Evolutionary conservation across 2,888 invertebrate genomes (phyloP).

Genomic region (Eurytoma californica): DNA sequence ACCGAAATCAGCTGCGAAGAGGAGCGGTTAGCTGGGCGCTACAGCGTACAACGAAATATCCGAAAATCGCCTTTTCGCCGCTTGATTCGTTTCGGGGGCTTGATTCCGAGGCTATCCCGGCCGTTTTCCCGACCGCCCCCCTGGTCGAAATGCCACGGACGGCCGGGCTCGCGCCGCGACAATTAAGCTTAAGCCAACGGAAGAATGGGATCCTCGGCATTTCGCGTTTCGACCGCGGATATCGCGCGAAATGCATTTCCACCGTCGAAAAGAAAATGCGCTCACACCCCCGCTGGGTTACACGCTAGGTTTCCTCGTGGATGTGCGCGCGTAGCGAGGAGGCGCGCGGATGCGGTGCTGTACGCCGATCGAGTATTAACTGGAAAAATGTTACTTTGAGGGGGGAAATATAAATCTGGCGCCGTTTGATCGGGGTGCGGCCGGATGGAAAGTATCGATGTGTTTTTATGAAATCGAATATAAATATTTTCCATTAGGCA

Average conservation of each 20-base stretch:
- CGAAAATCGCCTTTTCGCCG: conserved; percentile 44
- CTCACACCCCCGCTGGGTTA: neutral
- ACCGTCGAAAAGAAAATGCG: neutral
- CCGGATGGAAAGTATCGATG: neutral
- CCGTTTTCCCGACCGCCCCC: neutral
- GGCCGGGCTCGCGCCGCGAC: neutral
- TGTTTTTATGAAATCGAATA: neutral
- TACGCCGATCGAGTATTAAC: neutral
- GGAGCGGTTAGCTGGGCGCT: no score
- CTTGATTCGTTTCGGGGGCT: conserved; percentile 41
- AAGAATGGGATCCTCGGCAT: neutral
- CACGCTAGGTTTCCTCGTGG: no score
- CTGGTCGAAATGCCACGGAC: conserved; percentile 1
- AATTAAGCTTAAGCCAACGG: conserved; percentile 38
- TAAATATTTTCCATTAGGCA: neutral
- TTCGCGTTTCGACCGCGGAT: conserved; percentile 10
- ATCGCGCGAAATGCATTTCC: conserved; percentile 32
- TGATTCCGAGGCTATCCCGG: conserved; percentile 2
- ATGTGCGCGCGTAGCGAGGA: neutral
- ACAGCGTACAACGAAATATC: conserved; percentile 12
- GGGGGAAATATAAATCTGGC: neutral
- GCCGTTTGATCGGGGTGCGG: neutral
- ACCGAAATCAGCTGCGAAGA: no score
- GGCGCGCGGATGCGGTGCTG: neutral
- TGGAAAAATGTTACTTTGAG: neutral